A percentile compares a stretch with the other conserved stretches of the same genome.
These are phyloP conservation scores for Scophthalmus maximus DNA, from an alignment of 2,113 vertebrate species.

Conservation along the genomic window DNA sequence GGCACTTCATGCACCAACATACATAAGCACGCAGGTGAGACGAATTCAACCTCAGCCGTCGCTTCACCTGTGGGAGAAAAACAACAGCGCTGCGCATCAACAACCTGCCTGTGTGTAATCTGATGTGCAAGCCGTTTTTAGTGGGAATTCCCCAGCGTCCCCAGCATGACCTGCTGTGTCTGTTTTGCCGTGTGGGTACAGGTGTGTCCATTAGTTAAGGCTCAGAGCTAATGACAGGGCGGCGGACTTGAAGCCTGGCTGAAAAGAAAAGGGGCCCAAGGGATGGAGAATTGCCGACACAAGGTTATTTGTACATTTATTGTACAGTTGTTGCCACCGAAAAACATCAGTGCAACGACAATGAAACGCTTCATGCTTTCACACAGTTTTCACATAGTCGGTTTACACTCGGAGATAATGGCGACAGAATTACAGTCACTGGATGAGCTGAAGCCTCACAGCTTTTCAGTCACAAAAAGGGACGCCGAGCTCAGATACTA, in stretches of 20 bases:
- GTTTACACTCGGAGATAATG: background rate
- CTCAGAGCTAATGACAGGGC: slow-evolving; percentile 71
- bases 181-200: slow-evolving; percentile 57
- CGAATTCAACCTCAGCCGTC: slow-evolving; percentile 22
- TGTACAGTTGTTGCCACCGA: no score
- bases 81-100: slow-evolving; percentile 9
- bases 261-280: slow-evolving; percentile 44
- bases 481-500: slow-evolving; percentile 10
- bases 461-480: background rate
- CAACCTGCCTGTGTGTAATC: background rate
- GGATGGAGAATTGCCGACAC: slow-evolving; percentile 25
- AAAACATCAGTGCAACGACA: no score
- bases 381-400: background rate
- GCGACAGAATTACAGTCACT: background rate
- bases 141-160: slow-evolving; percentile 58
- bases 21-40: slow-evolving; percentile 3
- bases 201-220: slow-evolving; percentile 74
- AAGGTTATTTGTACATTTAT: slow-evolving; percentile 8
- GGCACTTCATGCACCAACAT: slow-evolving; percentile 27
- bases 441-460: background rate
- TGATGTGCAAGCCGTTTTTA: slow-evolving; percentile 26
- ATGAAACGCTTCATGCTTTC: no score
- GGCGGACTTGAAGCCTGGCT: slow-evolving; percentile 39
- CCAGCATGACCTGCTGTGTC: slow-evolving; percentile 34
- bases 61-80: slow-evolving; percentile 36